These are phyloP conservation scores for Decapterus maruadsi DNA, from an alignment of 2,797 vertebrate genomes.

Conservation along the genomic window DNA sequence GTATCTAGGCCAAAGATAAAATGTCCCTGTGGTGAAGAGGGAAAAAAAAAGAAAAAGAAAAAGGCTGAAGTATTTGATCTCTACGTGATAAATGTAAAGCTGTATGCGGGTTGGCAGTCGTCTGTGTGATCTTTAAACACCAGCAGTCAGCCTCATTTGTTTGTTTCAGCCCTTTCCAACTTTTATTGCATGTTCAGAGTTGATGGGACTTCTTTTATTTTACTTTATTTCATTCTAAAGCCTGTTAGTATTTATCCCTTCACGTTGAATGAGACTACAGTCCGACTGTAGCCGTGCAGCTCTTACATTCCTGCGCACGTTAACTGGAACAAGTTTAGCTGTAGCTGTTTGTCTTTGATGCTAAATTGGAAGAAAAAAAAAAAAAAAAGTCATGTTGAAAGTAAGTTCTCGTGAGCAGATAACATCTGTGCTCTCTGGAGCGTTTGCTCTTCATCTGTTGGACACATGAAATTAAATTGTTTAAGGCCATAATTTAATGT, in stretches of 20 bases:
- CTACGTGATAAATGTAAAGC: background rate
- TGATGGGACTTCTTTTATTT: background rate
- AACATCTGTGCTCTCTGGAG: constrained; percentile 46
- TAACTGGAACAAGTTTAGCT: constrained; percentile 27
- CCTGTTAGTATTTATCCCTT: constrained; percentile 16
- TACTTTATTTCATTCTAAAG: background rate
- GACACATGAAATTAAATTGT: constrained; percentile 56
- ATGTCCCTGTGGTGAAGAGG: background rate
- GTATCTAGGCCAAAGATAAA: background rate
- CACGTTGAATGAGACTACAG: background rate
- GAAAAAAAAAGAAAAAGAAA: background rate
- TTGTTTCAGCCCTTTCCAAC: constrained; percentile 11
- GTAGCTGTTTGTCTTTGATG: constrained; percentile 22
- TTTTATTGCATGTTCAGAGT: background rate
- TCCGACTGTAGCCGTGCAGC: background rate
- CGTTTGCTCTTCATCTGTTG: constrained; percentile 41
- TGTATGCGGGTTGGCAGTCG: background rate
- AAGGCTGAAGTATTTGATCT: background rate
- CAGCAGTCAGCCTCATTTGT: background rate
- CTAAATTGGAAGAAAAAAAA: constrained; percentile 26
- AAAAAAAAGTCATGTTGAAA: constrained; percentile 30
- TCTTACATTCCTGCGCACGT: constrained; percentile 14
- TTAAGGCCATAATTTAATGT: constrained; percentile 39
- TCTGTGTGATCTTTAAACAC: background rate
- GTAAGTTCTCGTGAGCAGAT: constrained; percentile 26